Evolutionary conservation across 2,888 invertebrate genomes (phyloP), one percentile per base, ranked within the genome.

Genomic region (Chirona hameri): DNA sequence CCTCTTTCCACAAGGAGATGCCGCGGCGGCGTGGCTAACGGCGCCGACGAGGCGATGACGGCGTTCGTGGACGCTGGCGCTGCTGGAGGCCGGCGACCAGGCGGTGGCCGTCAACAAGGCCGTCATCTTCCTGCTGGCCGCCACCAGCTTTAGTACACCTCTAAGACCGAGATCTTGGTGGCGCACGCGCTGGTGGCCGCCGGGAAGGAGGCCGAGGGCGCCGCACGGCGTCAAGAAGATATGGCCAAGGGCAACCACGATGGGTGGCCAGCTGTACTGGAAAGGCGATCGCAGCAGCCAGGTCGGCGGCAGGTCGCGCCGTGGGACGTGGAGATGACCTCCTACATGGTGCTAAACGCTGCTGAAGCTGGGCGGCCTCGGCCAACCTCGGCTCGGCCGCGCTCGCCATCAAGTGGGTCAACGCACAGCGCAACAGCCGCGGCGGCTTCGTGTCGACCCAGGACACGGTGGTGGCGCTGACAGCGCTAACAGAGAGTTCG

Each of bases 361-460:
- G 84, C 86, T 90, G 0, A 87, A 89, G 0, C 76, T 76, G 46
- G 76, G 76, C 76, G 76, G 76, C n/a, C 24, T 87, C 89, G 27
- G 87, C 88, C n/a, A 90, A 91, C 86, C 88, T 91, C 84, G 88
- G 90, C 0, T 89, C 90, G 81, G 91, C 91, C 1, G 88, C 92
- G 80, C 91, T 91, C 18, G 92, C 93, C 2, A 90, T 93, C 0
- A 91, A 92, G 83, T 95, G 95, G 94, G 89, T 95, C 81, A 90
- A 92, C 12, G 90, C 91, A 2, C 92, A 93, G 86, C 89, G 93
- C 76, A 91, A 91, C 83, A 88, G 91, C 7, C 88, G 91, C 4
- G 95, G 95, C 7, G 94, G 94, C 21, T 83, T 83, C 55, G 31
- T 60, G 24, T 55, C 76, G 9, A 79, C 82, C 21, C 82, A 82